Evolutionary conservation across 1,140 invertebrate genomes (phyloP), one percentile per base, ranked within the genome.

Genomic region (Adoxophyes honmai): DNA sequence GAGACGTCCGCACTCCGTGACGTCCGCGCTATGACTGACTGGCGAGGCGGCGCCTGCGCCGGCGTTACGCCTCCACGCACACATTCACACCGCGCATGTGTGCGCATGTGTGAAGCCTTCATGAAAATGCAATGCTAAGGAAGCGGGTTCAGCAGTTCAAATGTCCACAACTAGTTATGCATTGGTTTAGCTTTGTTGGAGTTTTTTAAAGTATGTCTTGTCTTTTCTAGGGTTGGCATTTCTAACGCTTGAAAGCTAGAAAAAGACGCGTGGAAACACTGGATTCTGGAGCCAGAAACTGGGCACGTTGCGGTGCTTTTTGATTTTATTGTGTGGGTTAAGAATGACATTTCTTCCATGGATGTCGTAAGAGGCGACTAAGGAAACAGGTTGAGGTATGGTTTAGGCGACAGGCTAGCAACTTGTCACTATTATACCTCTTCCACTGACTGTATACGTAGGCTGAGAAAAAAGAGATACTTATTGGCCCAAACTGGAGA

Each of bases 21-120:
- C 60, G 68, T 66, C 66, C 57, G 37, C 48, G 55, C 42, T 52
- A 35, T 60, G 57, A 86, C 82, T 81, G 76, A 73, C 28, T 62
- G 60, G 53, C 60, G 42, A 81, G 76, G 75, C 80, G 80, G 80
- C 80, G 80, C 80, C 57, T 75, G 75, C 73, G 77, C 70, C 54
- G 54, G 48, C 59, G 66, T 54, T 69, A 74, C 78, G 78, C 75
- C 75, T 81, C 66, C 69, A 70, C 73, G 13, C 72, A 77, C 75
- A 78, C 72, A 70, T 38, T 38, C 44, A 33, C 28, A 39, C 38
- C 36, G 44, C 44, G 54, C 54, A 15, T 28, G 52, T 56, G 60
- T 59, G 64, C 28, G 64, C 64, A 42, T 60, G 58, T 64, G 57
- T 48, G 66, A 13, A 78, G 59, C 70, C 77, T 80, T 75, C 75